Evolutionary conservation across 2,113 vertebrate species (phyloP).

Genomic region (Halichoerus grypus): DNA sequence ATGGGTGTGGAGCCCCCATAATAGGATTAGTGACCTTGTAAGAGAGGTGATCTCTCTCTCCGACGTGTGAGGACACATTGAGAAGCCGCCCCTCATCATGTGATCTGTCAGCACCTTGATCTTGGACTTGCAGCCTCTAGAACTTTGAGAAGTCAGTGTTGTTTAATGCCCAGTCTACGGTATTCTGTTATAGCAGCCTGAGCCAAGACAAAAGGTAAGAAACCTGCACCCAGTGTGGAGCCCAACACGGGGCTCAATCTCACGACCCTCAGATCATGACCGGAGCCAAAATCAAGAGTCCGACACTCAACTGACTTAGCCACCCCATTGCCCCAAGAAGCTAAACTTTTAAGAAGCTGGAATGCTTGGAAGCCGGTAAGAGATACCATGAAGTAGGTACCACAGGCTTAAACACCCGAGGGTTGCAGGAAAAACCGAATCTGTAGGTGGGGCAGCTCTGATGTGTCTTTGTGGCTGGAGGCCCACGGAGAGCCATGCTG

Average conservation of each 20-base stretch:
- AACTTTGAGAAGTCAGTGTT: not conserved
- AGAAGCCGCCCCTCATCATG: too few relatives aligned
- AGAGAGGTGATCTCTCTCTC: not conserved
- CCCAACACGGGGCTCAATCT: too few relatives aligned
- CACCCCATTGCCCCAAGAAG: not conserved
- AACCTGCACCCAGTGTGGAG: not conserved
- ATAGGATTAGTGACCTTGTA: not conserved
- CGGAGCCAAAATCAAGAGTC: not conserved
- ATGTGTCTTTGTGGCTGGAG: not conserved
- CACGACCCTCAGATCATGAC: not conserved
- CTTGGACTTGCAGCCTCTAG: not conserved
- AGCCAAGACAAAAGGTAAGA: not conserved
- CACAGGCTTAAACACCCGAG: not conserved
- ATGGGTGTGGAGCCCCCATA: not conserved
- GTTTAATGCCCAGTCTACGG: not conserved
- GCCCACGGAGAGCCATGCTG: not conserved
- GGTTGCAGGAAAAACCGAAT: not conserved
- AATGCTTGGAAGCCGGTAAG: not conserved
- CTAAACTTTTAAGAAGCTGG: not conserved
- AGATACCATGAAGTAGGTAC: not conserved
- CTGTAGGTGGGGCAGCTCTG: not conserved
- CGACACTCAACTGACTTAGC: not conserved
- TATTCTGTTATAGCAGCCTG: not conserved
- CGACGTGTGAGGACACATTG: too few relatives aligned
- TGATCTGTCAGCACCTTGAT: not conserved